Conservation (phyloP, 2,797 vertebrate species). For the Pangasius macronema region DNA sequence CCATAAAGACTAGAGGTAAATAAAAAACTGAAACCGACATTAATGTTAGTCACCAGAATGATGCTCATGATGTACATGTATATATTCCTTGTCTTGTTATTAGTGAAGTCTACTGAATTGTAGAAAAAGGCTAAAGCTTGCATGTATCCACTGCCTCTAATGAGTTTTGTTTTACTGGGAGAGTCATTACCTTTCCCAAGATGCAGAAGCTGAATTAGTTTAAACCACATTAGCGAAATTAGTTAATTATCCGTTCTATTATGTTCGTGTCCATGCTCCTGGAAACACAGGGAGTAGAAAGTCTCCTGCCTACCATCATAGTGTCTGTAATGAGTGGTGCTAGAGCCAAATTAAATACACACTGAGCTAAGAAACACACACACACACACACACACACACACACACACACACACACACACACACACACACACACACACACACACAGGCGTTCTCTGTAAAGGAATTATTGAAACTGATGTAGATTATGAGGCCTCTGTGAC, state of each 20-base stretch:
- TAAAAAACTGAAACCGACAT: not conserved
- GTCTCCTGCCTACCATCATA: conserved; percentile 47
- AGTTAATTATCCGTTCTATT: conserved; percentile 29
- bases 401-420: conserved; percentile 7
- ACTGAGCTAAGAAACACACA: conserved; percentile 39
- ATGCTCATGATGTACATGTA: not conserved
- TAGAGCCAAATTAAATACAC: conserved; percentile 55
- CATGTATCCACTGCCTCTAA: conserved; percentile 5
- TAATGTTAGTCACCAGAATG: not conserved
- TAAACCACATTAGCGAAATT: conserved; percentile 23
- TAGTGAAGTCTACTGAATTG: conserved; percentile 2
- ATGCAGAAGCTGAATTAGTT: conserved; percentile 15
- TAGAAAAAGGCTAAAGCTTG: not conserved
- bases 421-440: conserved; percentile 10
- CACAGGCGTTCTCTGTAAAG: not conserved
- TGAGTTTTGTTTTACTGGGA: conserved; percentile 1
- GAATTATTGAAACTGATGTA: conserved; percentile 40
- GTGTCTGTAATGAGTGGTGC: conserved; percentile 39
- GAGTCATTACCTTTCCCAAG: conserved; percentile 20
- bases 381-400: conserved; percentile 19
- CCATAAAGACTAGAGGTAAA: not conserved
- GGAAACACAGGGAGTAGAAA: conserved; percentile 28
- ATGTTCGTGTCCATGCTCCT: conserved; percentile 27
- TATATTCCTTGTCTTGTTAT: not conserved
- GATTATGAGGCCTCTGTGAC: conserved; percentile 18